A percentile compares a stretch with the other conserved stretches of the same genome.
phyloP scores from a whole-genome alignment of 2,113 vertebrate species.

The Apodemus sylvaticus region DNA sequence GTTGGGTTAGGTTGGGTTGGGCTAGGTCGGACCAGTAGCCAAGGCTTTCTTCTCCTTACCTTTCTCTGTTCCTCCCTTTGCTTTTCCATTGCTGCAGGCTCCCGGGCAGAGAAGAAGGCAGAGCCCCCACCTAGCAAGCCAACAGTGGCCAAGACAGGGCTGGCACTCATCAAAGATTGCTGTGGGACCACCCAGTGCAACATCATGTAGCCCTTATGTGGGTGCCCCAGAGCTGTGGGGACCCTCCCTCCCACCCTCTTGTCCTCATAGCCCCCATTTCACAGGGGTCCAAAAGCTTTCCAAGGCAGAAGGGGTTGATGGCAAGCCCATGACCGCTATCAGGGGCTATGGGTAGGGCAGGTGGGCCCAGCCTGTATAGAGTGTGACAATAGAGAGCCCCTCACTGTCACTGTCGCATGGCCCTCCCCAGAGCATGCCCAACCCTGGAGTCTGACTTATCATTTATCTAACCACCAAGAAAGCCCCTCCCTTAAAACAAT shows the following conservation, averaged over 20 bases:
- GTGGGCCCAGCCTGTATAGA: conserved; percentile 71
- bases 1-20: not conserved
- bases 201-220: conserved; percentile 90
- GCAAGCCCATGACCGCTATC: conserved; percentile 74
- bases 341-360: conserved; percentile 49
- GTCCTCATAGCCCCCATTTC: conserved; percentile 72
- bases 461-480: conserved; percentile 82
- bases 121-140: conserved; percentile 95
- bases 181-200: conserved; percentile 95
- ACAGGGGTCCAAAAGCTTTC: conserved; percentile 70
- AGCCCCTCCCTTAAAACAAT: conserved; percentile 73
- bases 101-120: conserved; percentile 91
- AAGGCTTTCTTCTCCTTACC: not conserved
- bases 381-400: conserved; percentile 82
- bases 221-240: conserved; percentile 53
- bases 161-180: conserved; percentile 97
- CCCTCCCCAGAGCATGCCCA: conserved; percentile 88
- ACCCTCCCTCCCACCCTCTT: conserved; percentile 61
- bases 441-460: conserved; percentile 83
- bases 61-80: not conserved
- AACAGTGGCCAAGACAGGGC: conserved; percentile 93
- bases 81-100: conserved; percentile 83
- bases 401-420: conserved; percentile 88
- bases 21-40: not conserved
- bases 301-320: conserved; percentile 75